These are phyloP conservation scores for Bradypodion pumilum DNA, from an alignment of 2,797 vertebrate genomes.

Conservation along the genomic window DNA sequence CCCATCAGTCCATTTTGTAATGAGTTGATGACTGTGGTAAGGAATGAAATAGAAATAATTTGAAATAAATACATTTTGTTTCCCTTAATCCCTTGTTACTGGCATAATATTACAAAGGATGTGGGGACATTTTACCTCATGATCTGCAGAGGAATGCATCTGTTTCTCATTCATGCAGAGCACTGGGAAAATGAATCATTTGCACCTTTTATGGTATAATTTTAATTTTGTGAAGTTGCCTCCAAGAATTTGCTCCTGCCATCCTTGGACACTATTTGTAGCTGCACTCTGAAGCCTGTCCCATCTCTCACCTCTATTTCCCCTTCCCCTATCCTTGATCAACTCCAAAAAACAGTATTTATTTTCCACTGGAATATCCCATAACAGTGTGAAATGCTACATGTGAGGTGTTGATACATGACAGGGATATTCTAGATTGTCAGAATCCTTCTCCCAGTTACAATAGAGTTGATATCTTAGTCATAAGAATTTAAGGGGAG, in stretches of 20 bases:
- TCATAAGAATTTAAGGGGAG: too few species aligned
- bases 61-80: background rate
- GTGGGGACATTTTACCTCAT: too few species aligned
- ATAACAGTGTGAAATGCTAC: background rate
- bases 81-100: rapidly evolving
- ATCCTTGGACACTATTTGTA: background rate
- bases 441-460: too few species aligned
- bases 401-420: too few species aligned
- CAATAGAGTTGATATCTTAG: too few species aligned
- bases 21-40: background rate
- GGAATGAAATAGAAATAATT: background rate
- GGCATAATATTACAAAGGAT: background rate
- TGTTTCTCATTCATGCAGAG: background rate
- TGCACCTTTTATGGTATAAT: background rate
- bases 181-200: background rate
- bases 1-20: background rate
- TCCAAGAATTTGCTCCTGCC: background rate
- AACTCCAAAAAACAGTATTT: background rate
- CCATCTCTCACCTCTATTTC: background rate
- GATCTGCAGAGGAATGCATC: too few species aligned
- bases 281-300: too few species aligned
- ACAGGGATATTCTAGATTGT: too few species aligned
- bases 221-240: background rate
- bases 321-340: background rate
- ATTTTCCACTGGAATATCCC: background rate